Evolutionary conservation across 2,113 vertebrate species (phyloP), one percentile per base, ranked within the genome.

Genomic region (Anas platyrhynchos): DNA sequence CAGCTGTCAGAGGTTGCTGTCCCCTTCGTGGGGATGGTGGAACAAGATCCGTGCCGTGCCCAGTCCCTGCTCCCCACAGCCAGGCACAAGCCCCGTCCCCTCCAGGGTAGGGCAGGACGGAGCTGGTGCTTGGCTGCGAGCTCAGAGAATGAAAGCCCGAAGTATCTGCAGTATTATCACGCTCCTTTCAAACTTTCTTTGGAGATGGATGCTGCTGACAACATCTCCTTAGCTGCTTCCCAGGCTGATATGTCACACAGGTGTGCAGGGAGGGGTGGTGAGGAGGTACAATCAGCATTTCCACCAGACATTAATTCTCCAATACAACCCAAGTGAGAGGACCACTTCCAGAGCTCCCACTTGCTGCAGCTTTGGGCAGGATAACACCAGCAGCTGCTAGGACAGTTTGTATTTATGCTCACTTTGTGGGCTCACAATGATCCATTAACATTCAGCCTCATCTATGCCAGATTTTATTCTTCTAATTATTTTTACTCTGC

Each of bases 1-100:
- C 96, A 97, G 95, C 96, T 97, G 96, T 95, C 95, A 87, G 93
- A 88, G 94, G 95, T 72, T 93, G 93, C 94, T 2, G 73, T 77
- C 91, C 94, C 69, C 92, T 9, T 43, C 32, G 77, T 11, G 7
- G 69, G 92, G 91, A 65, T 7, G 69, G 46, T 93, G 95, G 86
- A 97, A 93, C 41, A 82, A 78, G 94, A 97, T 84, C 52, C 61
- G 10, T 74, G 86, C 91, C 2, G 32, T 41, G 79, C 79, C 82
- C 88, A 6, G 1, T 23, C 34, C 75, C 25, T 6, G 6, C 84
- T 85, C 74, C 74, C 83, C 74, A 7, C 32, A 26, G 74, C 56
- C 2, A 12, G 2, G 87, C 86, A 61, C 48, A 67, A 32, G 67
- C 34, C 82, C 71, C 54, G 26, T n/a, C 6, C 23, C 65, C 36